These are phyloP conservation scores for Chlamydotis undulata DNA, from an alignment of 2,113 vertebrate species.

Conservation along the genomic window DNA sequence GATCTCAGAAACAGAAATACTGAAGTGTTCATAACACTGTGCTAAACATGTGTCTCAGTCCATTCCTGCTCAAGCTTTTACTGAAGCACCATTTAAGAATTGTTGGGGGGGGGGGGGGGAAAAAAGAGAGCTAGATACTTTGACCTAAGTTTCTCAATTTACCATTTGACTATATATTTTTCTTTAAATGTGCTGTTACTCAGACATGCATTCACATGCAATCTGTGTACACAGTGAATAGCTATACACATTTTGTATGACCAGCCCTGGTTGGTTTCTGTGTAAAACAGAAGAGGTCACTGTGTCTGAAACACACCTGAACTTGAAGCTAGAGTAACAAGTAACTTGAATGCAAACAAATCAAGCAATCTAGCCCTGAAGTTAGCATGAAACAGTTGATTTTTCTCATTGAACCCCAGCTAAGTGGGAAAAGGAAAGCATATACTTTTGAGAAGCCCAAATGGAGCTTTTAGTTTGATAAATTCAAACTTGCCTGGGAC, in stretches of 20 bases:
- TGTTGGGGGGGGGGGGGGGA: neutral
- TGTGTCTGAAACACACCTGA: constrained; percentile 16
- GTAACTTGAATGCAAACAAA: constrained; percentile 11
- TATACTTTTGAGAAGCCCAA: neutral
- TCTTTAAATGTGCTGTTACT: neutral
- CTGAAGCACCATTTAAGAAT: neutral
- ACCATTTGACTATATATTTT: neutral
- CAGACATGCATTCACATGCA: neutral
- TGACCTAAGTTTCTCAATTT: neutral
- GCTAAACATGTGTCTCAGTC: neutral
- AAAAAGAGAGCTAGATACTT: neutral
- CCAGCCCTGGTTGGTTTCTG: neutral
- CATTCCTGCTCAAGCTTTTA: neutral
- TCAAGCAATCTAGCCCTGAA: neutral
- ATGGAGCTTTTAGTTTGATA: neutral
- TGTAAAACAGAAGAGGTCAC: constrained; percentile 5
- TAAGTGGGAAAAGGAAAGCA: neutral
- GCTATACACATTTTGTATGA: neutral
- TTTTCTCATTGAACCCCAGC: neutral
- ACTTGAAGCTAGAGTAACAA: neutral
- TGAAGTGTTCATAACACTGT: neutral
- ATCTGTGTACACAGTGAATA: neutral
- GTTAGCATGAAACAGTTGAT: neutral
- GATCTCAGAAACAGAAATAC: constrained; percentile 19
- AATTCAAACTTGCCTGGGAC: neutral